These are phyloP conservation scores for Passer domesticus DNA, from an alignment of 2,113 vertebrate genomes.

Conservation along the genomic window DNA sequence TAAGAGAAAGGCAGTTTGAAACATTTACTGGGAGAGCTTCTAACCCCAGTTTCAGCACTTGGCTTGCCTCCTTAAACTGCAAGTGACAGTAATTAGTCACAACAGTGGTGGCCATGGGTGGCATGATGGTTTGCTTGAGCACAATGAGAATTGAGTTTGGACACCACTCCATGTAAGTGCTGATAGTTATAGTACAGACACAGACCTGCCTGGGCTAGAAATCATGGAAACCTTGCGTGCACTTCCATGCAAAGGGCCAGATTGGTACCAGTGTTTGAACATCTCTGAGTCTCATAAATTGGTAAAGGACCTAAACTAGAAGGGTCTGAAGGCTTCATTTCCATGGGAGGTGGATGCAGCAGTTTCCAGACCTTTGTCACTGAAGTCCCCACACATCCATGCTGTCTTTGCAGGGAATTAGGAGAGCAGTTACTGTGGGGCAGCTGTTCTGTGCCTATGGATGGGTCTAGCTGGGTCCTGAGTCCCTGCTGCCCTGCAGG, in stretches of 20 bases:
- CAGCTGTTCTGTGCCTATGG: rapidly evolving
- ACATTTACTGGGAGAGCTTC: neutral
- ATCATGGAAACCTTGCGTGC: neutral
- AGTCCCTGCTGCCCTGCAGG: neutral
- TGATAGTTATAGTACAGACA: neutral
- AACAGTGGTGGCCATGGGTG: neutral
- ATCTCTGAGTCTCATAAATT: neutral
- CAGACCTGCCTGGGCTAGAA: neutral
- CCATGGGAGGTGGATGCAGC: neutral
- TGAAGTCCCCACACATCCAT: rapidly evolving
- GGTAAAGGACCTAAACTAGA: neutral
- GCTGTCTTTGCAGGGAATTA: neutral
- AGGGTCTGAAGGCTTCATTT: neutral
- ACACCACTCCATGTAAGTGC: rapidly evolving
- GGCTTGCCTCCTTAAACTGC: neutral
- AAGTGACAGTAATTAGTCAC: neutral
- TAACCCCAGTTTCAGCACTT: neutral
- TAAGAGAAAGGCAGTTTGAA: neutral
- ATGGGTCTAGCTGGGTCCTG: neutral
- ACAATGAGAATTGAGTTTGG: neutral
- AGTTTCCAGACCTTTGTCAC: neutral
- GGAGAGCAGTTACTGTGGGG: too few species aligned
- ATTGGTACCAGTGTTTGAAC: neutral
- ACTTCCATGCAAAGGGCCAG: neutral
- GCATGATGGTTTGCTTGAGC: neutral